Evolutionary conservation across 1,140 invertebrate species (phyloP).

Genomic region (Drepana arcuata): DNA sequence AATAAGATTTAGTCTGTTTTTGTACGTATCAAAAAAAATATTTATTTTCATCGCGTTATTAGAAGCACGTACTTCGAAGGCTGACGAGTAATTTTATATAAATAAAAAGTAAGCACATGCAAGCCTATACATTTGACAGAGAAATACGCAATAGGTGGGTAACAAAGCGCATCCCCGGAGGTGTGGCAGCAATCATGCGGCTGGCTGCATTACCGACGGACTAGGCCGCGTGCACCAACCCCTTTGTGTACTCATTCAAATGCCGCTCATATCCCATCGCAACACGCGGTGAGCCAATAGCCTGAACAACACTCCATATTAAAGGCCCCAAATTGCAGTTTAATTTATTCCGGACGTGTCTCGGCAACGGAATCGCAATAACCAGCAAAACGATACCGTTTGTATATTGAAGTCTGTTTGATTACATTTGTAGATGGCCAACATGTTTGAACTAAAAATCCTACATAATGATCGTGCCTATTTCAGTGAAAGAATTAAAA

Average conservation of each 20-base stretch:
- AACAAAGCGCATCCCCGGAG: constrained; percentile 21
- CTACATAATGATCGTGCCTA: constrained; percentile 17
- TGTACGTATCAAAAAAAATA: too few relatives aligned
- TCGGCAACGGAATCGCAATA: constrained; percentile 65
- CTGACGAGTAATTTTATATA: too few relatives aligned
- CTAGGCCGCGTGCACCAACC: constrained; percentile 19
- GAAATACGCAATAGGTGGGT: constrained; percentile 16
- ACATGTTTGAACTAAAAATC: too few relatives aligned
- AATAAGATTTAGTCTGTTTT: too few relatives aligned
- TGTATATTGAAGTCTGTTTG: constrained; percentile 37
- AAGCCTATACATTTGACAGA: too few relatives aligned
- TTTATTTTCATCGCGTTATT: too few relatives aligned
- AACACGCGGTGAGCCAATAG: constrained; percentile 46
- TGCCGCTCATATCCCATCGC: constrained; percentile 51
- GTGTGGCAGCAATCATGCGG: constrained; percentile 39
- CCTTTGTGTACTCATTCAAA: constrained; percentile 66
- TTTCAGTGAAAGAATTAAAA: too few relatives aligned
- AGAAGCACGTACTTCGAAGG: too few relatives aligned
- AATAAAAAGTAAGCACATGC: too few relatives aligned
- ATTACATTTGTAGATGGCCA: constrained; percentile 20
- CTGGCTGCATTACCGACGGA: constrained; percentile 47
- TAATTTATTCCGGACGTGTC: constrained; percentile 69
- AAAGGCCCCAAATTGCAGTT: constrained; percentile 66
- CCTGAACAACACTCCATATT: constrained; percentile 64
- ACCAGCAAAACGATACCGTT: constrained; percentile 58